Evolutionary conservation across 2,888 invertebrate species (phyloP), one percentile per base, ranked within the genome.

Genomic region (Andrena praecox): DNA sequence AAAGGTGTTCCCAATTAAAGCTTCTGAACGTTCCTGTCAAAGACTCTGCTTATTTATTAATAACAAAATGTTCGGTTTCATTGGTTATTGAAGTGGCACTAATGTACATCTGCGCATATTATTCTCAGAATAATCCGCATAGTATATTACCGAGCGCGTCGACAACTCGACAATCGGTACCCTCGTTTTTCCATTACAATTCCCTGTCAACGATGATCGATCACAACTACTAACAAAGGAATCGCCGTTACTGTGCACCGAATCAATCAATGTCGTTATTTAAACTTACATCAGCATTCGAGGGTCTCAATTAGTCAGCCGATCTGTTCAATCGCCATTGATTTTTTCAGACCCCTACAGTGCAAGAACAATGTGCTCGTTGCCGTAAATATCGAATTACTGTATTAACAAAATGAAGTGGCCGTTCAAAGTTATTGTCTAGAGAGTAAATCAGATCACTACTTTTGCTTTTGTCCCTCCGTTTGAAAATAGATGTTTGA

Each of bases 201-300:
- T 69, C 48, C 24, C 29, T 24, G 64, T 77, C 59, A 64, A 77
- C 59, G 48, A 62, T 71, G 77, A 77, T 80, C 77, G 66, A 80
- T 77, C 70, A 20, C 42, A 1, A 31, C 16, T 42, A 12, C n/a
- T 66, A 24, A 77, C 77, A 70, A 80, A 79, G 60, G 64, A 70
- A 70, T 77, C 50, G 66, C 75, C 63, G 42, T 75, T 27, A 5
- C 54, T 20, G 27, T 54, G 54, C 67, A 48, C 27, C 60, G 52
- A 54, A 70, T 70, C 70, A 71, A 77, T 80, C 70, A 77, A 77
- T 12, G 52, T 52, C 52, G 63, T 77, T 79, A 66, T 70, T 70
- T 77, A 12, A 77, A 70, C 79, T 71, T 80, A 80, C 70, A 66
- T 71, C 79, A 63, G 64, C 77, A 33, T 29, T 70, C 77, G 42